These are phyloP conservation scores for Stomatorhinus walkeri DNA, from an alignment of 2,797 vertebrate genomes.

Conservation along the genomic window DNA sequence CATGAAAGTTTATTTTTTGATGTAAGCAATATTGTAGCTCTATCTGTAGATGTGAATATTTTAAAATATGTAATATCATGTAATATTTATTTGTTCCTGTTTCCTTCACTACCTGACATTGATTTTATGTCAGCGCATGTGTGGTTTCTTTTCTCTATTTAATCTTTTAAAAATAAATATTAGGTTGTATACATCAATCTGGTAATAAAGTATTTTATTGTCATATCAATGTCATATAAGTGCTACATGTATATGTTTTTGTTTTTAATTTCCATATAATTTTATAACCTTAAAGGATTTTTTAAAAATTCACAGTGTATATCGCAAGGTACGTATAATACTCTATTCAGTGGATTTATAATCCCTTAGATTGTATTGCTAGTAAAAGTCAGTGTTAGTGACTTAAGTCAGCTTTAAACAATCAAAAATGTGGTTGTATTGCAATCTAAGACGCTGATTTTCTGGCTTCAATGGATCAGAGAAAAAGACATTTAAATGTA, in stretches of 20 bases:
- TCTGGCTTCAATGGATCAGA: background rate
- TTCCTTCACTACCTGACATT: background rate
- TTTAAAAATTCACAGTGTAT: background rate
- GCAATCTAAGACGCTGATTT: background rate
- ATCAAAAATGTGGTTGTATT: background rate
- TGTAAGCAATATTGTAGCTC: background rate
- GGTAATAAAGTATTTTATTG: background rate
- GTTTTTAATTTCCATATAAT: background rate
- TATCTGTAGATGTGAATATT: background rate
- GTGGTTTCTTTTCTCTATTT: background rate
- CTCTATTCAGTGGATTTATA: background rate
- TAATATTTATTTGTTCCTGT: background rate
- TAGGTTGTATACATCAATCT: background rate
- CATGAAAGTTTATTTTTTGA: background rate
- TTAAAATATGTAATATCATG: background rate
- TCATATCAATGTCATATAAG: background rate
- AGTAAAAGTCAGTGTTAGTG: background rate
- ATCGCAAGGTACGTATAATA: background rate
- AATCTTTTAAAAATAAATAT: background rate
- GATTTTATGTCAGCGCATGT: background rate
- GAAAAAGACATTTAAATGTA: background rate
- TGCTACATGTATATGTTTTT: background rate
- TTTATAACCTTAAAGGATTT: background rate
- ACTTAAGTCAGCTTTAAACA: background rate
- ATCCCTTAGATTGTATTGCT: background rate